phyloP scores from a whole-genome alignment of 2,113 vertebrate species.

The Pteronura brasiliensis region DNA sequence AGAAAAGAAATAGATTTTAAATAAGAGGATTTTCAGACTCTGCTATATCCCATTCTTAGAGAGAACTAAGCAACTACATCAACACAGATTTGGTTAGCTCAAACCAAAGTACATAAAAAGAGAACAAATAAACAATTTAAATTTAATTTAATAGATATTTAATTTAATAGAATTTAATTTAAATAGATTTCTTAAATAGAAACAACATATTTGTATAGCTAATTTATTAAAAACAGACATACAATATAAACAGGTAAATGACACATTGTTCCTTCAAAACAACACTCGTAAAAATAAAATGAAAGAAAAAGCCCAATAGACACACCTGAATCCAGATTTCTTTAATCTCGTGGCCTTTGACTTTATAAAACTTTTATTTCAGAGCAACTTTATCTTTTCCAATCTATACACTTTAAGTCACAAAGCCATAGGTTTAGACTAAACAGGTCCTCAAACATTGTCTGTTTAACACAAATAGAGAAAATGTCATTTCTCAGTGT shows the following conservation, averaged over 20 bases:
- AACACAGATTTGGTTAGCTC: not conserved
- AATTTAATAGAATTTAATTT: not conserved
- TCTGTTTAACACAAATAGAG: not conserved
- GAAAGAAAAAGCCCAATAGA: not conserved
- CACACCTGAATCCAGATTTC: not conserved
- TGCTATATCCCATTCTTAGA: not conserved
- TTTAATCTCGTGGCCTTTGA: not conserved
- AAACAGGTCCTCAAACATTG: accelerated
- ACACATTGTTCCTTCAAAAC: not conserved
- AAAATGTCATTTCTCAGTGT: not conserved
- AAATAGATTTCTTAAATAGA: not conserved
- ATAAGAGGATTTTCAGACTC: constrained; percentile 33
- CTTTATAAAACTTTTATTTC: not conserved
- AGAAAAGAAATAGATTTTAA: constrained; percentile 39
- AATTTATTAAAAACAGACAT: not conserved
- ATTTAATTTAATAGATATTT: no score
- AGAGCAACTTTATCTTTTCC: not conserved
- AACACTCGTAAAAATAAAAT: not conserved
- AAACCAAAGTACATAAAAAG: not conserved
- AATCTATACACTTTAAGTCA: not conserved
- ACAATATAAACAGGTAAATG: not conserved
- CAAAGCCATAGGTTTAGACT: not conserved
- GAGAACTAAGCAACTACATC: not conserved
- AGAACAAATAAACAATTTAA: not conserved
- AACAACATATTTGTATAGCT: not conserved